phyloP scores from a whole-genome alignment of 2,888 invertebrate species.

The Erpobdella octoculata region DNA sequence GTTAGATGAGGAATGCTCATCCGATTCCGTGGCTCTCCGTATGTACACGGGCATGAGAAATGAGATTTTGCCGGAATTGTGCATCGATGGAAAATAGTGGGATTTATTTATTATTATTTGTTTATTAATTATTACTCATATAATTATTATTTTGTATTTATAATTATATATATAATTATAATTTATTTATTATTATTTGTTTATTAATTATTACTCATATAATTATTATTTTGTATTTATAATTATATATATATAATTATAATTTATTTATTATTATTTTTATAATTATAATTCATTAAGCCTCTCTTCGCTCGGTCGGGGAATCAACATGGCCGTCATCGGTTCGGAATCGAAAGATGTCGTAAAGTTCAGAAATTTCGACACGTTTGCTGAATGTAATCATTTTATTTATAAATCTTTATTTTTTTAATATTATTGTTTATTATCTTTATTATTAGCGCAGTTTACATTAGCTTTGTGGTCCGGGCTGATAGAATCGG shows the following conservation, averaged over 20 bases:
- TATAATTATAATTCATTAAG: neutral
- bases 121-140: neutral
- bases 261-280: neutral
- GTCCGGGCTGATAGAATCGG: too few relatives aligned
- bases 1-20: neutral
- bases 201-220: neutral
- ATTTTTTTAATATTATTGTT: too few relatives aligned
- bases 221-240: neutral
- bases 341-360: neutral
- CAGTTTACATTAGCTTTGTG: too few relatives aligned
- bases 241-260: neutral
- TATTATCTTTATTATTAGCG: too few relatives aligned
- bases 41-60: conserved; percentile 8
- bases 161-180: neutral
- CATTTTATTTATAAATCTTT: too few relatives aligned
- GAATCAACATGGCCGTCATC: conserved; percentile 4
- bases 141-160: neutral
- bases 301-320: neutral
- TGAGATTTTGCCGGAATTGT: neutral
- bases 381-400: conserved; percentile 9
- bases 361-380: neutral
- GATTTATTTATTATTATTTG: neutral
- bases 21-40: neutral
- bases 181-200: neutral
- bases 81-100: neutral